Conservation (phyloP, 2,797 vertebrate genomes). For the Petrocephalus sullivani region DNA sequence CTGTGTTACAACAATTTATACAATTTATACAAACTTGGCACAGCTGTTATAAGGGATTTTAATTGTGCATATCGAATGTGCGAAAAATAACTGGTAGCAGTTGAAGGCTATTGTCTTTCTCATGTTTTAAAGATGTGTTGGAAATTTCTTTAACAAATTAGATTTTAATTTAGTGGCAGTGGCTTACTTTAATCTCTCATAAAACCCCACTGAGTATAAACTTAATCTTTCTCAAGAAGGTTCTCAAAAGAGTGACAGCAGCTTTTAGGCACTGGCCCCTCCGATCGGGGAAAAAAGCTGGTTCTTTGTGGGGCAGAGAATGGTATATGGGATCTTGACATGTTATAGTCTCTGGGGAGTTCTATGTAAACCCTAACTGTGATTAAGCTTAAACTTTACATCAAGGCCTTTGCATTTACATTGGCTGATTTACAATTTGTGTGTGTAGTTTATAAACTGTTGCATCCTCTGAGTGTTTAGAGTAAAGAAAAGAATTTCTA, state of each 20-base stretch:
- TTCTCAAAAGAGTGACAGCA: slow-evolving; percentile 36
- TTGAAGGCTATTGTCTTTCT: slow-evolving; percentile 1
- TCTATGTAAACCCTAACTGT: background rate
- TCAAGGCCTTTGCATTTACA: background rate
- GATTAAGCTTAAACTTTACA: background rate
- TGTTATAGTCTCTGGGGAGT: slow-evolving; percentile 4
- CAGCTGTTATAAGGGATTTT: background rate
- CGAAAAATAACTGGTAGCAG: background rate
- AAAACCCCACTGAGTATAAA: slow-evolving; percentile 39
- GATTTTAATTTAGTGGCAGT: slow-evolving; percentile 53
- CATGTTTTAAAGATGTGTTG: slow-evolving; percentile 24
- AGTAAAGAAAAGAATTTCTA: background rate
- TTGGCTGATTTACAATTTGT: background rate
- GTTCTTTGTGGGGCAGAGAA: slow-evolving; percentile 13
- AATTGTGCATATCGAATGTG: background rate
- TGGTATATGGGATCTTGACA: slow-evolving; percentile 7
- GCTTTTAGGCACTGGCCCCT: slow-evolving; percentile 20
- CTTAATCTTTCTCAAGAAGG: slow-evolving; percentile 35
- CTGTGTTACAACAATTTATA: background rate
- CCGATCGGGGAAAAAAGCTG: slow-evolving; percentile 7
- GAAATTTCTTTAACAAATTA: slow-evolving; percentile 56
- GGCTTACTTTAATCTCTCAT: slow-evolving; percentile 54
- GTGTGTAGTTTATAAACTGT: background rate
- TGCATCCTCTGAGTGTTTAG: background rate
- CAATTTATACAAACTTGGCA: background rate